Conservation (phyloP, 1,140 invertebrate species). For the Fopius arisanus region DNA sequence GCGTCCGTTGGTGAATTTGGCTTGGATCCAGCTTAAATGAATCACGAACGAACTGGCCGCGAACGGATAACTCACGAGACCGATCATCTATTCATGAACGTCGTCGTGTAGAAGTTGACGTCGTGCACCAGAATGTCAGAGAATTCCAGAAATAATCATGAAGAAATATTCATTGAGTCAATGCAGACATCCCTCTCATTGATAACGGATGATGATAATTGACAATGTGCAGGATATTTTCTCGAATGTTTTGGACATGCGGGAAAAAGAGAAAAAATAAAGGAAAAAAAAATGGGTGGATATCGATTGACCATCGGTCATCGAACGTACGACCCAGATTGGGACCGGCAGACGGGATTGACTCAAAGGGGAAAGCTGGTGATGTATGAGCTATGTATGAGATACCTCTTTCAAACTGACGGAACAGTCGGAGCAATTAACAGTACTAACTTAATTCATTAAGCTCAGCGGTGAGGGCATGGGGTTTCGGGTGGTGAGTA, state of each 20-base stretch:
- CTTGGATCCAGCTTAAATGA: slow-evolving; percentile 51
- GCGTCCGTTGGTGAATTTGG: slow-evolving; percentile 48
- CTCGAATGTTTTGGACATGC: no score
- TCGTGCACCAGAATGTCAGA: background rate
- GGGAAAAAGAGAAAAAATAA: no score
- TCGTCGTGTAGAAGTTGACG: slow-evolving; percentile 18
- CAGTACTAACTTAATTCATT: slow-evolving; percentile 58
- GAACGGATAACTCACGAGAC: slow-evolving; percentile 44
- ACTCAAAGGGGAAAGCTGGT: background rate
- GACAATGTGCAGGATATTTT: background rate
- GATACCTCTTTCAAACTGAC: slow-evolving; percentile 41
- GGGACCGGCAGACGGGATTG: no score
- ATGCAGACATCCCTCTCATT: background rate
- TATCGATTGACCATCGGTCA: no score
- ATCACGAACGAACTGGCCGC: slow-evolving; percentile 46
- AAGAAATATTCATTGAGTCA: background rate
- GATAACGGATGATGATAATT: background rate
- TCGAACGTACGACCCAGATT: no score
- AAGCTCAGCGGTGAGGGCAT: slow-evolving; percentile 23
- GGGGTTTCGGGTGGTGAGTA: slow-evolving; percentile 27
- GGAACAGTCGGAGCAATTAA: slow-evolving; percentile 50
- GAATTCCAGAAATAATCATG: background rate
- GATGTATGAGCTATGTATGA: slow-evolving; percentile 8
- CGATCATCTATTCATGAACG: slow-evolving; percentile 41
- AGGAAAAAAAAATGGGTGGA: no score